These are phyloP conservation scores for Horisme vitalbata DNA, from an alignment of 2,888 invertebrate genomes.

Conservation along the genomic window DNA sequence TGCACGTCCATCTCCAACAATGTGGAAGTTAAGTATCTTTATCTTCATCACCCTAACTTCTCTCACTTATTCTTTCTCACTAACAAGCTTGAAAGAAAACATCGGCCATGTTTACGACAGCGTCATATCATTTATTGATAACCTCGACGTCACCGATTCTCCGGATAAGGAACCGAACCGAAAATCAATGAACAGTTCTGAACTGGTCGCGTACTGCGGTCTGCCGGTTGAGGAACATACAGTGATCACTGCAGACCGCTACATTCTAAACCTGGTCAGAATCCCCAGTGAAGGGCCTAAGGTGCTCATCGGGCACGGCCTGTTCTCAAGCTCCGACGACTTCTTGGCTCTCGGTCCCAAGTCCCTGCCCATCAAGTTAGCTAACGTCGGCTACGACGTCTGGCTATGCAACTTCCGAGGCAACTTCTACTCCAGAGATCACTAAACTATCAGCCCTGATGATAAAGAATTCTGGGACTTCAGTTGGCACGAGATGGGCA, in stretches of 20 bases:
- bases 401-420: slow-evolving; percentile 11
- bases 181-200: slow-evolving; percentile 2
- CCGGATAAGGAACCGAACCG: too few relatives aligned
- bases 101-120: too few relatives aligned
- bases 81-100: too few relatives aligned
- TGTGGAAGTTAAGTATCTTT: too few relatives aligned
- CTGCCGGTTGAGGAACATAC: slow-evolving; percentile 58
- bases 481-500: too few relatives aligned
- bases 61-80: too few relatives aligned
- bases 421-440: too few relatives aligned
- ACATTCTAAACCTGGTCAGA: not conserved
- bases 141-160: too few relatives aligned
- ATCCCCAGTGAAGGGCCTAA: not conserved
- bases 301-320: not conserved
- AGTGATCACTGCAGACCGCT: slow-evolving; percentile 6
- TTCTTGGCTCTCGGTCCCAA: slow-evolving; percentile 1
- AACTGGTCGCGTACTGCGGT: slow-evolving; percentile 53
- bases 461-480: slow-evolving; percentile 4
- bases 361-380: slow-evolving; percentile 3
- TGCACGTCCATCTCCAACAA: too few relatives aligned
- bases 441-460: too few relatives aligned
- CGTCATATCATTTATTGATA: too few relatives aligned
- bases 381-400: slow-evolving; percentile 7
- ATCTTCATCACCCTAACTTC: too few relatives aligned
- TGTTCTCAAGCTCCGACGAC: slow-evolving; percentile 1